Conservation (phyloP, 2,113 vertebrate genomes). For the Microcebus murinus region DNA sequence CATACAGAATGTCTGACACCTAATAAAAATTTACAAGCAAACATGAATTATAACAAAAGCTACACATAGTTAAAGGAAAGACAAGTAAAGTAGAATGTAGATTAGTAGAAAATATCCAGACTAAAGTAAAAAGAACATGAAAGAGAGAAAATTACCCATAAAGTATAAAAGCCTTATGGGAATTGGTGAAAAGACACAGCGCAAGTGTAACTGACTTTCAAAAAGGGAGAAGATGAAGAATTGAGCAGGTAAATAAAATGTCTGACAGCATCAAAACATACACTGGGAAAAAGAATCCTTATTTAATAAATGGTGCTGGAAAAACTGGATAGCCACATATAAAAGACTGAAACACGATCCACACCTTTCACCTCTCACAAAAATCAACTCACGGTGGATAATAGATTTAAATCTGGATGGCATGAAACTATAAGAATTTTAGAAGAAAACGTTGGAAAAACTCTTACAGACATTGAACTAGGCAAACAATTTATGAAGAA, state of each 20-base stretch:
- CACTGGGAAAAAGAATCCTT: too few relatives aligned
- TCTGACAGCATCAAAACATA: too few relatives aligned
- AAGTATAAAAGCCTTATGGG: neutral
- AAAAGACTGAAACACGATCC: too few relatives aligned
- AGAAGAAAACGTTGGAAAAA: too few relatives aligned
- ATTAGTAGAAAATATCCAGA: neutral
- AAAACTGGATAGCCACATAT: too few relatives aligned
- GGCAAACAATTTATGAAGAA: too few relatives aligned
- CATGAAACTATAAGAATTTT: too few relatives aligned
- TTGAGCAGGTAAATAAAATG: neutral
- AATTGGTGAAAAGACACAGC: neutral
- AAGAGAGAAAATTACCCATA: neutral
- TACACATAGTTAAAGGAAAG: neutral
- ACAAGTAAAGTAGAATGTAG: neutral
- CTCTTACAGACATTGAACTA: too few relatives aligned
- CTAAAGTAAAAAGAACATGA: neutral
- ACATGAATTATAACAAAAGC: neutral
- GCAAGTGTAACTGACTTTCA: neutral
- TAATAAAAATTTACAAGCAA: neutral
- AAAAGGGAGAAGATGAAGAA: neutral
- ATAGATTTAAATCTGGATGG: too few relatives aligned
- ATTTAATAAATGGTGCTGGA: too few relatives aligned
- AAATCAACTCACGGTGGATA: too few relatives aligned
- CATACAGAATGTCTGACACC: neutral
- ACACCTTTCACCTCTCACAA: too few relatives aligned